Conservation (phyloP, 2,888 invertebrate genomes). For the Drosophila quinaria region DNA sequence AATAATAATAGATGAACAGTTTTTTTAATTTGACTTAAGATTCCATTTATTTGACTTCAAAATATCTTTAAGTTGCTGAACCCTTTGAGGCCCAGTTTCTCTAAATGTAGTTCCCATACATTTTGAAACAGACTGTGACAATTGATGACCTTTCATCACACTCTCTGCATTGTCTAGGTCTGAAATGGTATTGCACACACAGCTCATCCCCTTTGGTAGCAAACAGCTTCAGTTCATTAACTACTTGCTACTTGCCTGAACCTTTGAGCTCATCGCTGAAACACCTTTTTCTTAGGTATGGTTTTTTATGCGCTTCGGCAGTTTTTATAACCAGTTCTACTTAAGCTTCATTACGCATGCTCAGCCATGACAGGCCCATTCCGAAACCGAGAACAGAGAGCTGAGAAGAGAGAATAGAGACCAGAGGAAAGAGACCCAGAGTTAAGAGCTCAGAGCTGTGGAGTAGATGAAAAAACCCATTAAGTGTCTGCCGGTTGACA, state of each 20-base stretch:
- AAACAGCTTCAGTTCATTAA: constrained; percentile 40
- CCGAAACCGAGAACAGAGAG: constrained; percentile 21
- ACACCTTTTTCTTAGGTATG: constrained; percentile 24
- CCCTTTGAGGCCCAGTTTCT: not conserved
- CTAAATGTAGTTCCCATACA: not conserved
- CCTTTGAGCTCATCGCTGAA: constrained; percentile 25
- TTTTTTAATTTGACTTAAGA: too few species aligned
- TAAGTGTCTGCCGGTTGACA: constrained; percentile 78
- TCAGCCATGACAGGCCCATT: constrained; percentile 76
- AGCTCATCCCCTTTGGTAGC: constrained; percentile 25
- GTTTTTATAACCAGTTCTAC: constrained; percentile 76
- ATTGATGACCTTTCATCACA: constrained; percentile 16
- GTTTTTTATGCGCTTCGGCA: constrained; percentile 32
- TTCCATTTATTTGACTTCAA: too few species aligned
- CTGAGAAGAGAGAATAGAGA: not conserved
- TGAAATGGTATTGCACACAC: not conserved
- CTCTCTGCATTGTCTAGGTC: constrained; percentile 18
- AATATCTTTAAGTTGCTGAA: not conserved
- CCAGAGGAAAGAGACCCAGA: not conserved
- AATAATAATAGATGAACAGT: too few species aligned
- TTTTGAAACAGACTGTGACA: not conserved
- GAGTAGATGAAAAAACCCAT: constrained; percentile 71
- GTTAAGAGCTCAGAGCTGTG: constrained; percentile 21
- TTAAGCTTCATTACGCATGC: constrained; percentile 79
- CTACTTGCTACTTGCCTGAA: constrained; percentile 27